Base-by-base conservation (phyloP, 2,888 invertebrate genomes). In the Tridacna crocea region DNA sequence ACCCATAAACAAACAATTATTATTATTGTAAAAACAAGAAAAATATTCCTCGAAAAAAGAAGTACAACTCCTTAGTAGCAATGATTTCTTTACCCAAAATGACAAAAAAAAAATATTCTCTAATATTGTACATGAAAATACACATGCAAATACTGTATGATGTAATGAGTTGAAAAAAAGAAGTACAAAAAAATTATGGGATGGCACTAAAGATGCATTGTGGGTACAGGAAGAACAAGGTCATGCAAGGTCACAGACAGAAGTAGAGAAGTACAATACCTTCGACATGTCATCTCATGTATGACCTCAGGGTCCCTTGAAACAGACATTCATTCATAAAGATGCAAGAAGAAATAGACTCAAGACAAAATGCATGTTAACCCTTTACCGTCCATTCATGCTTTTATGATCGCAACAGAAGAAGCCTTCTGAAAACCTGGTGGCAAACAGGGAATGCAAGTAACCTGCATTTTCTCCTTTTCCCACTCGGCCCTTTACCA, bases 271-370 rank as follows among this genome's bases (percentile, higher is more conserved):
- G 19, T 51, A 70, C 70, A 51, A 70, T 70, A 70, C 70, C 70
- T 70, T 22, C 70, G 70, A 51, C 48, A 70, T 17, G 48, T 13
- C 70, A 70, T 70, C 70, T 70, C 70, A 70, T 48, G 48, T 24
- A 70, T 51, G 13, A 51, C 51, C n/a, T 70, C 70, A 22, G 70
- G 22, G 15, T 70, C 70, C 70, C 70, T 70, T 70, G 24, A 70
- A 70, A 70, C 70, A 70, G 70, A 70, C 4, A 63, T 12, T 19
- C 55, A 36, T 36, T 4, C 36, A 36, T 36, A 36, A 4, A 36
- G 36, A 36, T 36, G 55, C 15, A 55, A 55, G 55, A 55, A 55
- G 17, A 55, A 55, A 55, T 19, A 19, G 55, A 15, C 15, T 11
- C 1, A 2, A 55, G 19, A 19, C 17, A 19, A 55, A 55, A 55